Base-by-base conservation (phyloP, 1,140 invertebrate species). In the Cyclargus thomasi region DNA sequence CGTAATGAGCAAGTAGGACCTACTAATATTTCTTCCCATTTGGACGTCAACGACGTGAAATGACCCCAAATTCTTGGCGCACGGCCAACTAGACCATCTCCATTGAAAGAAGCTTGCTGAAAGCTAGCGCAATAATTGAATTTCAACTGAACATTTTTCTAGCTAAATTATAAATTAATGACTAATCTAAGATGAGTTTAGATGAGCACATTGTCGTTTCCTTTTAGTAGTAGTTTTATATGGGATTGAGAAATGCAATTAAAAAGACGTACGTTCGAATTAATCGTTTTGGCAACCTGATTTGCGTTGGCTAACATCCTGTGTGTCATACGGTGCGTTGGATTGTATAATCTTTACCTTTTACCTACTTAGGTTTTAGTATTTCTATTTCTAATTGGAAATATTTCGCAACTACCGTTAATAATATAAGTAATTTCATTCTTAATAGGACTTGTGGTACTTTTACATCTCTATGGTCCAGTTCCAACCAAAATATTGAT, bases 261-360 rank as follows among this genome's bases (percentile, higher is more conserved):
- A 47, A 47, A 47, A 47, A 47, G 39, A 47, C 14, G 39, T 47
- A 47, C 39, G 39, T 47, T 47, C 14, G 39, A 47, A 59, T 70
- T 63, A 70, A 70, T 67, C 20, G 62, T 66, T 62, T 70, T 63
- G 65, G 39, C 39, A 47, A 47, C 39, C 39, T 47, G 14, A 47
- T 47, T 47, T 14, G 39, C 14, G 39, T 47, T 47, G 39, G 39
- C 39, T 47, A 47, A 47, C 39, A 16, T 47, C 39, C 39, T 47
- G 39, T 47, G 39, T 47, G 39, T 47, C 39, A 47, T 47, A 14
- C 39, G 29, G 39, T 47, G 39, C 39, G 39, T 47, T 47, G 39
- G 39, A 47, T 16, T 47, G 39, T 47, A 47, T 47, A 47, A 47
- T 11, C 0, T 47, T 47, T 47, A 47, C 39, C 39, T 47, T 1